Evolutionary conservation across 2,797 vertebrate genomes (phyloP), one percentile per base, ranked within the genome.

Genomic region (Odontamblyopus rebecca): DNA sequence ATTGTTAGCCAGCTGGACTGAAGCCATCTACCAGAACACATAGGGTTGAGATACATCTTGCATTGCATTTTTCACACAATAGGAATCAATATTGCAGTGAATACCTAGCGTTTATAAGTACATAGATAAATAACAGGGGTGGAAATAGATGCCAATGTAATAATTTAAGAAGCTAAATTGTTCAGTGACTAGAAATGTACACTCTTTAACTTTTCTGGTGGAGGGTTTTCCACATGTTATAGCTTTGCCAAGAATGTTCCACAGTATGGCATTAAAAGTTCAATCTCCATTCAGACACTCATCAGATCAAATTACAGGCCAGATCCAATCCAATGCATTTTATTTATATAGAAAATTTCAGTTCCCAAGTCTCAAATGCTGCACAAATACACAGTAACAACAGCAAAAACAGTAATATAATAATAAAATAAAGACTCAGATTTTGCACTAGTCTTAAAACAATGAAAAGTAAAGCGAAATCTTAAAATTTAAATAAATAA

Each of bases 51-150:
- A 41, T 50, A 15, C 2, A 67, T 70, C 74, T 69, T 59, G 68
- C 44, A 56, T 8, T 67, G 57, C 8, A 19, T 65, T 38, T 64
- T 44, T 50, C 19, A 50, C 6, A 64, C 29, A 50, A 15, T 60
- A 30, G 29, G 19, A 72, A 30, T 72, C 64, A 68, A 38, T 64
- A 53, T 19, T 62, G 16, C 18, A 62, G 32, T n/a, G 18, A 62
- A 38, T 29, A 60, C 15, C 13, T 15, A 5, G 13, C 13, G 5
- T 29, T 30, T 61, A 65, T 44, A 65, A 27, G 53, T 15, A 19
- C 18, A 35, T 1, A 35, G 60, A 62, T 35, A 35, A 35, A 62
- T 35, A 61, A 32, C 30, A 61, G 9, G 15, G 59, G 15, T 32
- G 29, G 29, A 19, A 30, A 57, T 13, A 6, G 26, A 59, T 29